These are phyloP conservation scores for Phenganax stokvisi DNA, from an alignment of 92 coral and sea anemone genomes.

Conservation along the genomic window DNA sequence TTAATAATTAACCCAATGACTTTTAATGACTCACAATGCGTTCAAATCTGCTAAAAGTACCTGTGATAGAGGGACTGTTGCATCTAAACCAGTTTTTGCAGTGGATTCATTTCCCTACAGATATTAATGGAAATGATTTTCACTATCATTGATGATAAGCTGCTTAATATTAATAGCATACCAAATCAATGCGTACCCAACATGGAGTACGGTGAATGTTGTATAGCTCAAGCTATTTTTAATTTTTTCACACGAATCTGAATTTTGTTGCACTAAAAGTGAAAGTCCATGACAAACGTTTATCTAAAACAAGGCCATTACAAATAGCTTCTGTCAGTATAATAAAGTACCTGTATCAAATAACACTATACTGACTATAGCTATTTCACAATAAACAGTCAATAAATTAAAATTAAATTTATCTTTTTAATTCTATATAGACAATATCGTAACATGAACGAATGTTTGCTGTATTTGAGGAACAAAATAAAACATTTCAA, in stretches of 20 bases:
- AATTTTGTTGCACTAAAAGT: too few species aligned
- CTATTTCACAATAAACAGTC: neutral
- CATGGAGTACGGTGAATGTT: neutral
- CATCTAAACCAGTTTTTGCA: constrained; percentile 20
- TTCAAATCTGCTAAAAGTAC: neutral
- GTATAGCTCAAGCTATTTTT: neutral
- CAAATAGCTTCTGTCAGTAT: neutral
- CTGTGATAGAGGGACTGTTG: constrained; percentile 23
- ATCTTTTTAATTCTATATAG: neutral
- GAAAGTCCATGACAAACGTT: neutral
- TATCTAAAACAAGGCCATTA: neutral
- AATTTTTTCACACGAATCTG: too few species aligned
- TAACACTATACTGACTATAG: neutral
- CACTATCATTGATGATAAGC: neutral
- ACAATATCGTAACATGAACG: neutral
- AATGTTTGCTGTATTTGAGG: neutral
- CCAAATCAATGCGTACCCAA: neutral
- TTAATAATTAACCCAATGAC: neutral
- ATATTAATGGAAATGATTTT: neutral
- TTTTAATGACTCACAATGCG: neutral
- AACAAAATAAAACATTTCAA: neutral
- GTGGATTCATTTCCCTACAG: constrained; percentile 6
- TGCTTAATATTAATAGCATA: neutral
- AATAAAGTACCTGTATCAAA: constrained; percentile 22
- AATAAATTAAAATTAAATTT: neutral